Evolutionary conservation across 1,140 invertebrate genomes (phyloP), one percentile per base, ranked within the genome.

Genomic region (Neodiprion virginianus): DNA sequence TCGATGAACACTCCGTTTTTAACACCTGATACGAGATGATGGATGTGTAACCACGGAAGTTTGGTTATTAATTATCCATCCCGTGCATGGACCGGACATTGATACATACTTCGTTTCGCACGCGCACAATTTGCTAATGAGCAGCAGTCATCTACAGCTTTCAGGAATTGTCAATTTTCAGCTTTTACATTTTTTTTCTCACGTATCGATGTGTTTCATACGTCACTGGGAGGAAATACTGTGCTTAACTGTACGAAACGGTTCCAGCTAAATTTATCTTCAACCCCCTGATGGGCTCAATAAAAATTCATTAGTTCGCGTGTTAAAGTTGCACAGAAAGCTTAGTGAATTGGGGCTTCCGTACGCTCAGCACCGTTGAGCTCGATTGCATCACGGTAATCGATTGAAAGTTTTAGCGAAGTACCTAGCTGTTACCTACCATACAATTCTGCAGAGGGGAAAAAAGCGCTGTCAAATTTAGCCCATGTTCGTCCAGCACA

Each of bases 331-430:
- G 28, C 28, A 61, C 8, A 61, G 11, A 61, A 61, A 61, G n/a
- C 53, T 61, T 12, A 61, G 11, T 61, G n/a, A 61, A 61, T 61
- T 61, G 53, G 53, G 53, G 53, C 11, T 61, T 61, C n/a, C n/a
- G 53, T 61, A 61, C 53, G 53, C 53, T 61, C n/a, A 61, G n/a
- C 53, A 61, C 53, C 53, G 53, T 61, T 8, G 53, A 61, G 53
- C n/a, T 14, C 53, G n/a, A 61, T 61, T 17, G 53, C 53, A 12
- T 12, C 53, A 14, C 11, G 53, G 11, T 61, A 17, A 61, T 61
- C 53, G 53, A 61, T 61, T 17, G 53, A 17, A 61, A 12, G 53
- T 61, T 61, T 61, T 17, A 17, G 11, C 53, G 53, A 61, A 61
- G 53, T 61, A 61, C 53, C 53, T 61, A 61, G 11, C 53, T 14